Base-by-base conservation (phyloP, 2,113 vertebrate species). In the Pterophyllum scalare region DNA sequence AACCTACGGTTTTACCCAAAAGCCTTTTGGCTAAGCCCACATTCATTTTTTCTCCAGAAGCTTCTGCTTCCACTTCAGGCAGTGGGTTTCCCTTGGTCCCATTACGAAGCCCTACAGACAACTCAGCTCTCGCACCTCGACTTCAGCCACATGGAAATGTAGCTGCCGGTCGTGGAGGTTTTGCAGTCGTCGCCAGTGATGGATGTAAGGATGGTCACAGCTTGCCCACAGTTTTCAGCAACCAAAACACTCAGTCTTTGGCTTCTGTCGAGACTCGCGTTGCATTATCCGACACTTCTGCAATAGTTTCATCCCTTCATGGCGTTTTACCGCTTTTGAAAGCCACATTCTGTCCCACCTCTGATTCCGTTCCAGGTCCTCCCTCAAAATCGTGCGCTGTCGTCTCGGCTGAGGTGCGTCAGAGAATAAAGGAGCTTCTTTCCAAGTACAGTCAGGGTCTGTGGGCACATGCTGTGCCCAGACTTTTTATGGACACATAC, bases 381-480 rank as follows among this genome's bases (percentile, higher is more conserved):
- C 35, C 67, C 17, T 31, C 49, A 10, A 62, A 62, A 54, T 4
- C 19, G 3, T 10, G 77, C 24, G 15, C 75, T 33, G 40, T n/a
- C 2, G 22, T 86, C 31, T 20, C 91, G 52, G 83, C 64, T 57
- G 96, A 97, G 28, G 79, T 97, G 6, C 96, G 97, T 79, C 85
- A 95, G 70, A 97, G 94, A 80, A 88, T 99, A 62, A 93, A 93
- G 13, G 92, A 96, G 83, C 94, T 99, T 80, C 95, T 99, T 85
- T 79, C 85, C 28, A 98, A 96, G 83, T 98, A 97, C 90, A 96
- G 94, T 24, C 93, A 28, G 13, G 98, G 98, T 49, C 93, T 99
- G 78, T 99, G 98, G 98, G 96, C 95, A 59, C 95, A 97, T 20
- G 97, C 97, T 0, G 94, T 99, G 87, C 97, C 98, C 2, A 97